Conservation (phyloP, 2,888 invertebrate genomes). For the Tholera decimalis region DNA sequence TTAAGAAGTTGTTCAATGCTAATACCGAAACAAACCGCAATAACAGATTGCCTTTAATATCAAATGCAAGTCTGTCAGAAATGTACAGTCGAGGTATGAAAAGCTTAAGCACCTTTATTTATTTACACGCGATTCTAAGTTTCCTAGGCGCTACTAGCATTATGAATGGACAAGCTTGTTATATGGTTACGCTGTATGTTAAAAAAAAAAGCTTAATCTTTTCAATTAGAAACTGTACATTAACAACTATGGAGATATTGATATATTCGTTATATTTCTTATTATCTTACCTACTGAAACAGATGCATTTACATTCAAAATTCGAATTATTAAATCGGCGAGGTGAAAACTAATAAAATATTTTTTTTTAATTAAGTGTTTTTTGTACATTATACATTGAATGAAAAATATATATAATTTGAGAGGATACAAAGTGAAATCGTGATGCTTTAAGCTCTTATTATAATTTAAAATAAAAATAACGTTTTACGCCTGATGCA, state of each 20-base stretch:
- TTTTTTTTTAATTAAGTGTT: slow-evolving; percentile 28
- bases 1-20: background rate
- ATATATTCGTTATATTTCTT: too few species aligned
- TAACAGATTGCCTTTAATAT: background rate
- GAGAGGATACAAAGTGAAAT: slow-evolving; percentile 51
- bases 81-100: slow-evolving; percentile 1
- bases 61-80: background rate
- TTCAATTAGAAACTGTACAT: background rate
- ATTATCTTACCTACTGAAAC: background rate
- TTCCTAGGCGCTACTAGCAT: background rate
- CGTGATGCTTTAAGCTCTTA: slow-evolving; percentile 52
- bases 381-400: background rate
- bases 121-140: background rate
- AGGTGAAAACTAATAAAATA: background rate
- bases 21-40: background rate
- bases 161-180: background rate
- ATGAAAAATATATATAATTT: slow-evolving; percentile 2
- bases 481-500: slow-evolving; percentile 36
- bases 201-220: background rate
- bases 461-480: slow-evolving; percentile 42
- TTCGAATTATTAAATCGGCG: slow-evolving; percentile 10
- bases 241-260: background rate
- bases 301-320: slow-evolving; percentile 13
- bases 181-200: background rate
- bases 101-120: background rate